Evolutionary conservation across 2,888 invertebrate species (phyloP), one percentile per base, ranked within the genome.

Genomic region (Drosophila gaucha): DNA sequence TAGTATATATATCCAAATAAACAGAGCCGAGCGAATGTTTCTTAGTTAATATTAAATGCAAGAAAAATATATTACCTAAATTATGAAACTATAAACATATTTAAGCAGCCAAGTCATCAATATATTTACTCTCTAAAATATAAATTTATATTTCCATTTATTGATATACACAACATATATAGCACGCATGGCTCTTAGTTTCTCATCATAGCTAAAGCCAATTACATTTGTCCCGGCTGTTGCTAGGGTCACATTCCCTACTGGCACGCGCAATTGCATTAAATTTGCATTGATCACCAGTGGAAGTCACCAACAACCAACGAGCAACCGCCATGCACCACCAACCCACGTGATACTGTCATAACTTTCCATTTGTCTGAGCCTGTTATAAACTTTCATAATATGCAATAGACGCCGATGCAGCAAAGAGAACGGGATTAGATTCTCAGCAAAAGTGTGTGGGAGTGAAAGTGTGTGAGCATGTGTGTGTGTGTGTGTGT

Each of bases 201-300:
- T 0, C 36, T 20, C 20, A 9, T 12, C 38, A 30, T 1, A 16
- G 8, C 30, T 6, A 4, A 10, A 33, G 55, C 56, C 80, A 80
- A 74, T 80, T 67, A 70, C 70, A 74, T 74, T 80, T 58, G 41
- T 47, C 12, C 56, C 38, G 47, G 51, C 38, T 44, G 30, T 33
- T 20, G 12, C 47, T 44, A 26, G 22, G 18, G 16, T 33, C 41
- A 35, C 38, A 38, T 52, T 60, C 46, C 55, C 67, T 5, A 12
- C 56, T 46, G 62, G 30, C 67, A 44, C 57, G 57, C 51, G 52
- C 67, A 59, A 67, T 74, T 70, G 78, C 80, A 74, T 80, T 75
- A 67, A 67, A 75, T 78, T 78, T 84, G 62, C 74, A 85, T 82
- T 76, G 82, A 70, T 73, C 84, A 66, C 41, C 26, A 64, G 14